Conservation (phyloP, 92 coral and sea anemone species). For the Epizoanthus rinbou region DNA sequence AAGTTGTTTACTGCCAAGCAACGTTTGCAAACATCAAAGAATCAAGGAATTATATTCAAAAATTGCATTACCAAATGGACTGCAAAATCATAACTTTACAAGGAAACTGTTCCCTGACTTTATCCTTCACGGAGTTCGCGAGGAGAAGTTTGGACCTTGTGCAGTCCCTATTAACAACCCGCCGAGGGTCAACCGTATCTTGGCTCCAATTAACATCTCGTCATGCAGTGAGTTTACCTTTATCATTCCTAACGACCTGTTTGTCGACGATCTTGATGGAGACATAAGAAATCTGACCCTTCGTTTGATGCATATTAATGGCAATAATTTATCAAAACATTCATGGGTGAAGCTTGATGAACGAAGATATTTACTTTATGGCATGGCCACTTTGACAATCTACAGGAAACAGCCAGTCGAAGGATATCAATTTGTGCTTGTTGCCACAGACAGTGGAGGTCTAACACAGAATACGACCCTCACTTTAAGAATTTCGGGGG, state of each 20-base stretch:
- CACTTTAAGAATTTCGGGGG: constrained; percentile 10
- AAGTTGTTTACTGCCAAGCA: constrained; percentile 26
- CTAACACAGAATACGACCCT: constrained; percentile 32
- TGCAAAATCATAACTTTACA: constrained; percentile 23
- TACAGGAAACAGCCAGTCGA: constrained; percentile 40
- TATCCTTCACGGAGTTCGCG: constrained; percentile 13
- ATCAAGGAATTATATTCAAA: constrained; percentile 10
- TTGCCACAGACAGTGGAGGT: constrained; percentile 52
- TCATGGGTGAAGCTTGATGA: constrained; percentile 43
- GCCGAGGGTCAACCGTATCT: constrained; percentile 12
- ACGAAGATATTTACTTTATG: constrained; percentile 32
- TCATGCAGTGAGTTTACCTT: constrained; percentile 36
- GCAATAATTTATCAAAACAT: constrained; percentile 14
- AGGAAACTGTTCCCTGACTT: constrained; percentile 37
- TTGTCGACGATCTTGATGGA: constrained; percentile 46
- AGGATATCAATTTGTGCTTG: constrained; percentile 42
- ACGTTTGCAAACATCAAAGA: constrained; percentile 34
- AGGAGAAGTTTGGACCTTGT: constrained; percentile 38
- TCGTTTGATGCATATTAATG: background rate
- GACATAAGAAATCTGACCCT: constrained; percentile 46
- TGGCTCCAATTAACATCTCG: constrained; percentile 28
- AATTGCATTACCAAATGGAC: constrained; percentile 18
- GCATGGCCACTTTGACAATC: constrained; percentile 28
- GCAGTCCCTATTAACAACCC: constrained; percentile 19
- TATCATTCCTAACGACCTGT: constrained; percentile 37